Conservation (phyloP, 2,888 invertebrate species). For the Aradus depressus region DNA sequence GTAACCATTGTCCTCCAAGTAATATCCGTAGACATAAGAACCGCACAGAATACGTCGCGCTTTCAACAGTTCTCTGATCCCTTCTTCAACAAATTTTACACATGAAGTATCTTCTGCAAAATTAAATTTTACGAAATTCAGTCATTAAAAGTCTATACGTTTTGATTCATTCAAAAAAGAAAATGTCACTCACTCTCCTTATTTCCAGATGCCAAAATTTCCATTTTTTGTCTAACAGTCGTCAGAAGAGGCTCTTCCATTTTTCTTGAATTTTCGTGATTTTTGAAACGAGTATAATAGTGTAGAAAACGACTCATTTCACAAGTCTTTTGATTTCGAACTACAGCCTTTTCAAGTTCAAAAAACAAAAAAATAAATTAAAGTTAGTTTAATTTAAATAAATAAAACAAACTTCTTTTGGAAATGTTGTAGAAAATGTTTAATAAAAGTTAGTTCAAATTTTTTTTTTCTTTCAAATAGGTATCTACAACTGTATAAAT, state of each 20-base stretch:
- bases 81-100: slow-evolving; percentile 50
- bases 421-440: background rate
- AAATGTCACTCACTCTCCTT: slow-evolving; percentile 35
- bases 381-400: background rate
- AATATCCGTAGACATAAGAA: slow-evolving; percentile 50
- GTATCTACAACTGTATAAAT: too few relatives aligned
- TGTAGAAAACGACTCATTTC: slow-evolving; percentile 54
- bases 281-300: slow-evolving; percentile 52
- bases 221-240: slow-evolving; percentile 50
- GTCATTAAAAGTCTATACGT: background rate
- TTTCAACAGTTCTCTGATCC: slow-evolving; percentile 50
- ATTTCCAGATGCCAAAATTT: slow-evolving; percentile 45
- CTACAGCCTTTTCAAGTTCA: slow-evolving; percentile 12
- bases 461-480: background rate
- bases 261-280: slow-evolving; percentile 53
- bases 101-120: slow-evolving; percentile 37
- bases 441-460: background rate
- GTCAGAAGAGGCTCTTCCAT: slow-evolving; percentile 49
- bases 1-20: slow-evolving; percentile 51
- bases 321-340: slow-evolving; percentile 40
- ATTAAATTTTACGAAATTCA: too few relatives aligned
- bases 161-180: background rate
- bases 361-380: slow-evolving; percentile 8
- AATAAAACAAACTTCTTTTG: background rate
- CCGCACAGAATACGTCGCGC: slow-evolving; percentile 51